Evolutionary conservation across 1,140 invertebrate genomes (phyloP).

Genomic region (Protaetia brevitarsis): DNA sequence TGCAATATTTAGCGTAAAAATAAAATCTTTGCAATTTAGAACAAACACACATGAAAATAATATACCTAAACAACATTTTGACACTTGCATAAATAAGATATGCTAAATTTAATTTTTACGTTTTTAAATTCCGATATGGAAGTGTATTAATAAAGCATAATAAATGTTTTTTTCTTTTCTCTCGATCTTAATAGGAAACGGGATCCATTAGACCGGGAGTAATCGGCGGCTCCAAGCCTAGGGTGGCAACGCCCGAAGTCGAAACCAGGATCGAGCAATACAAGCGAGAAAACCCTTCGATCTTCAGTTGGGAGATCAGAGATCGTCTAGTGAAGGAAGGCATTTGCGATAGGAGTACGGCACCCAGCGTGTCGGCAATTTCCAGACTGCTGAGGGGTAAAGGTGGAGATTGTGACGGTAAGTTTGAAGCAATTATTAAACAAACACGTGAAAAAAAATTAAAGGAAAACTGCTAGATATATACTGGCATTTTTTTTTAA

Average conservation of each 20-base stretch:
- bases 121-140: neutral
- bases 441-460: neutral
- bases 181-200: too few species aligned
- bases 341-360: constrained; percentile 74
- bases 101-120: constrained; percentile 1
- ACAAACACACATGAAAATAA: too few species aligned
- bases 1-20: too few species aligned
- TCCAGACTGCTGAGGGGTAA: constrained; percentile 75
- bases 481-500: too few species aligned
- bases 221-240: constrained; percentile 75
- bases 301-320: constrained; percentile 90
- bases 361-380: constrained; percentile 80
- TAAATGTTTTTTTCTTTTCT: constrained; percentile 33
- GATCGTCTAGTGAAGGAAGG: constrained; percentile 80
- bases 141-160: neutral
- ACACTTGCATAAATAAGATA: too few species aligned
- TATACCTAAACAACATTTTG: too few species aligned
- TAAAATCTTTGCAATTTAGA: too few species aligned
- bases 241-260: constrained; percentile 75
- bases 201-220: constrained; percentile 79
- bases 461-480: neutral
- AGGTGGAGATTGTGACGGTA: constrained; percentile 60
- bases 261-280: constrained; percentile 83
- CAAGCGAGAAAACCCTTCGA: constrained; percentile 81
- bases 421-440: constrained; percentile 28